Evolutionary conservation across 2,797 vertebrate species (phyloP), one percentile per base, ranked within the genome.

Genomic region (Rhynchonycteris naso): DNA sequence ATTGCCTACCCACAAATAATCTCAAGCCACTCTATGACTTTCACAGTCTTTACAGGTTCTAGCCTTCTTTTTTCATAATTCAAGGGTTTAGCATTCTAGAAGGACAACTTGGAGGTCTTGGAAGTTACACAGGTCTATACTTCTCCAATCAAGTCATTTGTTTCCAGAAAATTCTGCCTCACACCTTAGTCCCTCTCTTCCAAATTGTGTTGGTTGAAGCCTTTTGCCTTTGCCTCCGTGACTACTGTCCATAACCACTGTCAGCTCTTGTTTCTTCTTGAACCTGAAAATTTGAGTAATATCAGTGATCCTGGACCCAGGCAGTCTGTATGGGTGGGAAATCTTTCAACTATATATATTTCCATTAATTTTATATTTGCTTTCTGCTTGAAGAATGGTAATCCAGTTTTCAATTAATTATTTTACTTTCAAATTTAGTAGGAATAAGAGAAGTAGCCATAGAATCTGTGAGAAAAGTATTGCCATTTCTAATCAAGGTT

Each of bases 331-430:
- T 88, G 85, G 90, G 92, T 95, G 87, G 54, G 94, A 97, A 98
- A 96, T 91, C 88, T 96, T 97, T 97, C 88, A 95, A 93, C 95
- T 96, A 97, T 43, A 97, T 98, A 43, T 97, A 98, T 95, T 78
- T 80, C 56, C 52, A 72, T 97, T 97, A 93, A 96, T 84, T 91
- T 89, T 61, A 69, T 90, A 83, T 97, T 97, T 97, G 93, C 88
- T 97, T 97, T 97, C 88, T 96, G 82, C 93, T 96, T 97, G 71
- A 97, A 97, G 91, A 95, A 96, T 91, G 65, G 94, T 91, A 97
- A 87, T 88, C 95, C 95, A 96, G 90, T 82, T 97, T 94, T 75
- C 94, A 96, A 95, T 96, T 95, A 97, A 95, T 96, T 93, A 92
- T 68, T 97, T 98, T 96, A 96, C 95, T 98, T 96, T 96, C 80